Evolutionary conservation across 2,888 invertebrate species (phyloP).

Genomic region (Ellobium chinense): DNA sequence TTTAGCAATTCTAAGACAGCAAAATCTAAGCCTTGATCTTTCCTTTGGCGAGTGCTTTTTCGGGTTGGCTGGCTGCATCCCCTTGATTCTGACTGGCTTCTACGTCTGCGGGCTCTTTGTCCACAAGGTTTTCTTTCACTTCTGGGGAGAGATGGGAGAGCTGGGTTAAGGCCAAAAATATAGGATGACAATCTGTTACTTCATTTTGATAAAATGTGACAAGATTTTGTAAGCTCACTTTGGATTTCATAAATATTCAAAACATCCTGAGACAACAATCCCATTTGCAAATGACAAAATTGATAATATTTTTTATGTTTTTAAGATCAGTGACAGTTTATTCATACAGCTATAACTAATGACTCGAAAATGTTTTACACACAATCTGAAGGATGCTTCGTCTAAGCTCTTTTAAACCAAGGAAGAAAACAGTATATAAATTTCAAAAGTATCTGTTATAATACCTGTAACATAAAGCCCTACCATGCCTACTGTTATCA

Average conservation of each 20-base stretch:
- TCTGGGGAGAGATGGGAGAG: slow-evolving; percentile 4
- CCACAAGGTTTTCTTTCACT: background rate
- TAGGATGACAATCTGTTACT: background rate
- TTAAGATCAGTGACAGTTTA: too few relatives aligned
- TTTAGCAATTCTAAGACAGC: background rate
- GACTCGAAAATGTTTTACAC: background rate
- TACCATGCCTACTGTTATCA: too few relatives aligned
- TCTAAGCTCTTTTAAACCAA: too few relatives aligned
- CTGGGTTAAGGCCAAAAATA: background rate
- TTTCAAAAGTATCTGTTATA: too few relatives aligned
- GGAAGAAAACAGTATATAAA: too few relatives aligned
- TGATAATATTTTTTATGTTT: too few relatives aligned
- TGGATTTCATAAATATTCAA: background rate
- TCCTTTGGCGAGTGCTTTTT: background rate
- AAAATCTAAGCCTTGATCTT: background rate
- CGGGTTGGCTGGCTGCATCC: background rate
- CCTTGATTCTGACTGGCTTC: background rate
- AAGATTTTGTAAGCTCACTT: background rate
- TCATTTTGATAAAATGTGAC: background rate
- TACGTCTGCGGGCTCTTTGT: background rate
- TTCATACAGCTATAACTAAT: too few relatives aligned
- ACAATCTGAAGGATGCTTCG: too few relatives aligned
- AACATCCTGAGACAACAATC: too few relatives aligned
- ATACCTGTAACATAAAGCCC: too few relatives aligned
- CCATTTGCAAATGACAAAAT: too few relatives aligned